Conservation (phyloP, 2,888 invertebrate species). For the Deroplatys truncata region DNA sequence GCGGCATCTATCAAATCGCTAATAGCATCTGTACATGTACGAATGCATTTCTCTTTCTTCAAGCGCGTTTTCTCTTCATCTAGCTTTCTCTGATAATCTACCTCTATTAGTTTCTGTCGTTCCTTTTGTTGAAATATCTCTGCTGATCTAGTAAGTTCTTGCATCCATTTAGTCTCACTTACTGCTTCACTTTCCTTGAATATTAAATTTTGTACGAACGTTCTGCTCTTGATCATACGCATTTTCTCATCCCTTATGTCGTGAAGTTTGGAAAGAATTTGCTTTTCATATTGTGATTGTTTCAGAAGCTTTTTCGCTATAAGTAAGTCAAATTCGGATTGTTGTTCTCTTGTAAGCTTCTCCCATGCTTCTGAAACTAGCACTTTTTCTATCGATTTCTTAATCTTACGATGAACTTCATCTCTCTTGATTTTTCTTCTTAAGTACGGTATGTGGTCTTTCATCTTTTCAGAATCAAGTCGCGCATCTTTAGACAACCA, state of each 20-base stretch:
- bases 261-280: conserved; percentile 59
- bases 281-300: conserved; percentile 61
- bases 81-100: conserved; percentile 52
- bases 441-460: conserved; percentile 50
- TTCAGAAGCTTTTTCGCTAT: conserved; percentile 56
- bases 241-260: conserved; percentile 58
- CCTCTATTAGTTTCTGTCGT: conserved; percentile 32
- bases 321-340: conserved; percentile 48
- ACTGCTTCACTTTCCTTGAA: conserved; percentile 47
- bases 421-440: conserved; percentile 46
- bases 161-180: conserved; percentile 37
- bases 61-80: conserved; percentile 52
- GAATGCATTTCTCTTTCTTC: conserved; percentile 45
- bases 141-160: background rate
- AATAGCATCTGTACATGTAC: conserved; percentile 52
- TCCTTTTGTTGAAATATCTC: background rate
- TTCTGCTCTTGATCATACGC: conserved; percentile 52
- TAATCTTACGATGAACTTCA: conserved; percentile 48
- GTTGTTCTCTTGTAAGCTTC: conserved; percentile 50
- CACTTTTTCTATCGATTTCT: conserved; percentile 49
- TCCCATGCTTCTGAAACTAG: conserved; percentile 53
- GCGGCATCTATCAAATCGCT: conserved; percentile 55
- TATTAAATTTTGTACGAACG: conserved; percentile 50
- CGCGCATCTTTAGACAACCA: conserved; percentile 16
- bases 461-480: conserved; percentile 37